phyloP scores from a whole-genome alignment of 2,797 vertebrate genomes.

The Thamnophis elegans region DNA sequence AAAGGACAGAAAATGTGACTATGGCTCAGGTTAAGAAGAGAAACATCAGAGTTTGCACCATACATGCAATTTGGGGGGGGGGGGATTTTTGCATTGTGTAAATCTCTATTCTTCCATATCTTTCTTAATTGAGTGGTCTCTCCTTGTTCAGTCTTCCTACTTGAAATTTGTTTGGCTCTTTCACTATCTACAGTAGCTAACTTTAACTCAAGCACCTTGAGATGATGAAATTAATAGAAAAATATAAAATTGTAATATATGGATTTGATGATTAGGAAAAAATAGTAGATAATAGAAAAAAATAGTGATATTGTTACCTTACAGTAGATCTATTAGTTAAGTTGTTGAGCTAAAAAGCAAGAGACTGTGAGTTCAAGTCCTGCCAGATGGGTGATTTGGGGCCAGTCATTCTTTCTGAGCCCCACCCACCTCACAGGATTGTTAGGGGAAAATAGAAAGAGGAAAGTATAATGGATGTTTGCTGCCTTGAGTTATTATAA shows the following conservation, averaged over 20 bases:
- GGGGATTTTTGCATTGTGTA: background rate
- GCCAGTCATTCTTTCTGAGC: too few relatives aligned
- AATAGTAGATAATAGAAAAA: too few relatives aligned
- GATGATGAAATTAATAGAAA: too few relatives aligned
- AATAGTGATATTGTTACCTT: too few relatives aligned
- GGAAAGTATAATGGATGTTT: background rate
- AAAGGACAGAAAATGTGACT: background rate
- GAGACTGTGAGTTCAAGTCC: too few relatives aligned
- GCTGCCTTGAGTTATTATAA: background rate
- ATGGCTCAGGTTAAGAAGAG: background rate
- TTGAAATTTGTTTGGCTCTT: background rate
- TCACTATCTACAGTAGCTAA: background rate
- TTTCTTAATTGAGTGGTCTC: slow-evolving; percentile 11
- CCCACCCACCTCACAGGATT: background rate
- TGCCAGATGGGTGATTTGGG: too few relatives aligned
- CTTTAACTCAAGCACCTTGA: slow-evolving; percentile 22
- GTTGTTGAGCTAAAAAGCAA: too few relatives aligned
- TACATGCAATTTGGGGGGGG: background rate
- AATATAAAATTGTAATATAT: too few relatives aligned
- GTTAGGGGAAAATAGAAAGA: background rate
- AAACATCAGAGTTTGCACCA: background rate
- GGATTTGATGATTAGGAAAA: too few relatives aligned
- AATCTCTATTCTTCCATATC: background rate
- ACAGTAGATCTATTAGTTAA: too few relatives aligned
- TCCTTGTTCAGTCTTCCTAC: background rate